A percentile compares a stretch with the other conserved stretches of the same genome.
These are phyloP conservation scores for Eulacestoma nigropectus DNA, from an alignment of 2,113 vertebrate genomes.

Conservation along the genomic window DNA sequence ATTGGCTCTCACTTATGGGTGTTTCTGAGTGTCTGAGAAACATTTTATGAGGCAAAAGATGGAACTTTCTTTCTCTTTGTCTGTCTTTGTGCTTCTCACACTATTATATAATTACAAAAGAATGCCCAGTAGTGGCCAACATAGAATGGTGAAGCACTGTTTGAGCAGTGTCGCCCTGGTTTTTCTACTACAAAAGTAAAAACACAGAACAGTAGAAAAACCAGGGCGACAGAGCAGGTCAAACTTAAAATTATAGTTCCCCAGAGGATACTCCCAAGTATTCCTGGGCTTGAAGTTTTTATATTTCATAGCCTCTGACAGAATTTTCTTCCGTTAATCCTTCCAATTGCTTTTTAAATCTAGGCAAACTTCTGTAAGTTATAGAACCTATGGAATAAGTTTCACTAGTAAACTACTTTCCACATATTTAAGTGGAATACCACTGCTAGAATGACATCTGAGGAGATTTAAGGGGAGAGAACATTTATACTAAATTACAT, in stretches of 20 bases:
- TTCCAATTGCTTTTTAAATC: not conserved
- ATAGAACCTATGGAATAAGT: not conserved
- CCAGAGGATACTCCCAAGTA: not conserved
- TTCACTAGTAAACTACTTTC: not conserved
- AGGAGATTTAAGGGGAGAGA: not conserved
- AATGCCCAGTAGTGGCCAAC: not conserved
- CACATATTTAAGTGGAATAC: not conserved
- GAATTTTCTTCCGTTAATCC: not conserved
- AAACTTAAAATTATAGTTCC: not conserved
- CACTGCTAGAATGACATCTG: not conserved
- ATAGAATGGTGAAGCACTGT: not conserved
- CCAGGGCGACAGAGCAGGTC: too few relatives aligned
- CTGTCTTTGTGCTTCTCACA: not conserved
- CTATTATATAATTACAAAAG: not conserved
- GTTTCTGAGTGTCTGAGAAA: not conserved
- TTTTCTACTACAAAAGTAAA: too few relatives aligned
- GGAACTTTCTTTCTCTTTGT: not conserved
- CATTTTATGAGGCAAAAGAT: not conserved
- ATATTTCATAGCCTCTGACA: not conserved
- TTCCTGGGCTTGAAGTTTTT: not conserved
- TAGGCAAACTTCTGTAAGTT: not conserved
- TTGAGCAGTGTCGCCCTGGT: too few relatives aligned
- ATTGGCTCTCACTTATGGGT: not conserved
- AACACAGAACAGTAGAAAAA: too few relatives aligned
- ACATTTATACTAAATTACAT: not conserved